Percentiles rank a stretch among this genome's conserved stretches.
Evolutionary conservation across 2,797 vertebrate genomes (phyloP).

Genomic region (Tapera naevia): DNA sequence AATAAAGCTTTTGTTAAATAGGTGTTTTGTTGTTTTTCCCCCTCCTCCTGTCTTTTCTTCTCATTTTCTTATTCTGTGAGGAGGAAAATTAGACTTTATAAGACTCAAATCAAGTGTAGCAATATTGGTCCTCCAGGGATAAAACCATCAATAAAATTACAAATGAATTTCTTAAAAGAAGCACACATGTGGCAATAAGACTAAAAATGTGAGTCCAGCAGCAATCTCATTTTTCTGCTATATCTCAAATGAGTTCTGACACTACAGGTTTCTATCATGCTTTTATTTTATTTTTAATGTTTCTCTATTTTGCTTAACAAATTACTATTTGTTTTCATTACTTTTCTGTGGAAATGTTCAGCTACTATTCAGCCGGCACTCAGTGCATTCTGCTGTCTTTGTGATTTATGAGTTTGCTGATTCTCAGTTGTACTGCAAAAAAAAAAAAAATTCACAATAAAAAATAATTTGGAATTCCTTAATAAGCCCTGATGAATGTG

Average conservation of each 20-base stretch:
- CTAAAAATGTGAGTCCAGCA: background rate
- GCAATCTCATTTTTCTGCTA: constrained; percentile 11
- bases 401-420: constrained; percentile 55
- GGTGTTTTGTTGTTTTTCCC: background rate
- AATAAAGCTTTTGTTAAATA: background rate
- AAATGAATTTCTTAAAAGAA: constrained; percentile 16
- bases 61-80: background rate
- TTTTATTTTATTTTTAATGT: constrained; percentile 4
- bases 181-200: background rate
- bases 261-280: background rate
- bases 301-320: constrained; percentile 30
- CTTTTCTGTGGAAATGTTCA: background rate
- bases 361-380: constrained; percentile 11
- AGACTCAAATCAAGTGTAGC: constrained; percentile 20
- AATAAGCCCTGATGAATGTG: constrained; percentile 28
- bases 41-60: background rate
- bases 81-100: constrained; percentile 31
- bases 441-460: background rate
- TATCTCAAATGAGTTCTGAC: background rate
- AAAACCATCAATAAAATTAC: constrained; percentile 34
- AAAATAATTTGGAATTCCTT: constrained; percentile 40
- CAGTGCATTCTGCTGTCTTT: constrained; percentile 16
- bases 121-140: background rate
- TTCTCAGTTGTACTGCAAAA: constrained; percentile 4
- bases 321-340: constrained; percentile 36